Evolutionary conservation across 2,797 vertebrate genomes (phyloP).

Genomic region (Kryptolebias ocellatus): DNA sequence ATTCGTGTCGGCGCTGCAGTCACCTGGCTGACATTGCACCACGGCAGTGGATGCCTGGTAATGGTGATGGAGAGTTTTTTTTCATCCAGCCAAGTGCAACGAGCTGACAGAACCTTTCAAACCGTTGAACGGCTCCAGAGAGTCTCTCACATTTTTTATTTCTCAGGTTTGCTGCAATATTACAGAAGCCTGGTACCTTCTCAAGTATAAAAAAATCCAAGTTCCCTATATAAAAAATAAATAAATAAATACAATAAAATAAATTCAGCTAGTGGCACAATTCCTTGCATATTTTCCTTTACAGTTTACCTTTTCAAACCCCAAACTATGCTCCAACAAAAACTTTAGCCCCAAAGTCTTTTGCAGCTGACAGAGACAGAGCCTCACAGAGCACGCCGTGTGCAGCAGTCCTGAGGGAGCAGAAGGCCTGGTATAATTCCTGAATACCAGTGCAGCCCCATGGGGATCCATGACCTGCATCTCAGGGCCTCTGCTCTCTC

Average conservation of each 20-base stretch:
- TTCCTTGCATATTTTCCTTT: constrained; percentile 33
- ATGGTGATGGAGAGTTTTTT: constrained; percentile 56
- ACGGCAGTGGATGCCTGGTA: constrained; percentile 42
- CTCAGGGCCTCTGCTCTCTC: constrained; percentile 56
- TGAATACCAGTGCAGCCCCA: constrained; percentile 72
- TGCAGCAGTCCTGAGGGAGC: constrained; percentile 55
- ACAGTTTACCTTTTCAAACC: constrained; percentile 52
- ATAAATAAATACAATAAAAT: constrained; percentile 37
- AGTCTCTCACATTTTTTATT: constrained; percentile 27
- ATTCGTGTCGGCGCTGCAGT: constrained; percentile 40
- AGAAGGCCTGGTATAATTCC: constrained; percentile 65
- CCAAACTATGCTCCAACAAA: constrained; percentile 12
- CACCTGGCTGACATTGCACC: constrained; percentile 59
- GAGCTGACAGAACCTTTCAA: constrained; percentile 52
- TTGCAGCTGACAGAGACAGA: constrained; percentile 23
- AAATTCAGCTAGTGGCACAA: constrained; percentile 28
- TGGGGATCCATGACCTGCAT: constrained; percentile 77
- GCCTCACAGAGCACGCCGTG: constrained; percentile 25
- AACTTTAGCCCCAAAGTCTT: constrained; percentile 19
- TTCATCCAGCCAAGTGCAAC: constrained; percentile 28
- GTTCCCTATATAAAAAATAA: constrained; percentile 22
- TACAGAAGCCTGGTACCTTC: constrained; percentile 5
- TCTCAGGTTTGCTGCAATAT: constrained; percentile 20
- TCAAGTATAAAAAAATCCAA: constrained; percentile 21
- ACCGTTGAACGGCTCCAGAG: constrained; percentile 37